Conservation (phyloP, 2,797 vertebrate genomes). For the Danio aesculapii region DNA sequence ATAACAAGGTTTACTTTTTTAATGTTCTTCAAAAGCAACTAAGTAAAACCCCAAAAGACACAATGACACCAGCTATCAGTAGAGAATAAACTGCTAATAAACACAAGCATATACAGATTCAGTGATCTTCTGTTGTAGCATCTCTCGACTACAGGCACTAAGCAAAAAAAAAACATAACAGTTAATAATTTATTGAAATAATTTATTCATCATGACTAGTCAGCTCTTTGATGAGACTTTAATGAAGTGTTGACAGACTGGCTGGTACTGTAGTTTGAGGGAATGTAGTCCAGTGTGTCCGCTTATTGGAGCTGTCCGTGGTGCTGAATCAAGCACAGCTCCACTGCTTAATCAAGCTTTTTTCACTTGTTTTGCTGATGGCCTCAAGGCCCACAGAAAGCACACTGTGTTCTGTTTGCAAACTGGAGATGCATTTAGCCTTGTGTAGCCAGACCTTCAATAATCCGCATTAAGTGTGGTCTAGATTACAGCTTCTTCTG, state of each 20-base stretch:
- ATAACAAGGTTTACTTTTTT: too few relatives aligned
- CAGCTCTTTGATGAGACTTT: conserved; percentile 45
- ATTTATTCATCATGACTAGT: conserved; percentile 53
- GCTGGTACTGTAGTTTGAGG: neutral
- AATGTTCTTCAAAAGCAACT: neutral
- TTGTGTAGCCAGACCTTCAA: neutral
- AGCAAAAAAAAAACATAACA: conserved; percentile 40
- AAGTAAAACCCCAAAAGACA: neutral
- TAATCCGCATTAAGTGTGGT: neutral
- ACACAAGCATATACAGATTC: neutral
- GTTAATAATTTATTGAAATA: conserved; percentile 47
- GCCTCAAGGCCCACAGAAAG: conserved; percentile 9
- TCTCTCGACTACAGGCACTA: conserved; percentile 12
- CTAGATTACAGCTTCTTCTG: conserved; percentile 20
- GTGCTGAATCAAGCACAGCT: conserved; percentile 48
- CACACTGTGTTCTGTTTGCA: neutral
- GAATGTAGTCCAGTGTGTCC: conserved; percentile 20
- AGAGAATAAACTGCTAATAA: neutral
- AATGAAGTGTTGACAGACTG: conserved; percentile 46
- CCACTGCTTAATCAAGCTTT: neutral
- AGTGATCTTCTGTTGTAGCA: conserved; percentile 13
- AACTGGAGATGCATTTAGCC: conserved; percentile 17
- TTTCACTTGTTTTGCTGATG: conserved; percentile 6
- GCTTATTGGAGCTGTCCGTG: conserved; percentile 38
- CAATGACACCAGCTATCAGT: neutral